These are phyloP conservation scores for Mesitornis unicolor DNA, from an alignment of 2,113 vertebrate species.

Conservation along the genomic window DNA sequence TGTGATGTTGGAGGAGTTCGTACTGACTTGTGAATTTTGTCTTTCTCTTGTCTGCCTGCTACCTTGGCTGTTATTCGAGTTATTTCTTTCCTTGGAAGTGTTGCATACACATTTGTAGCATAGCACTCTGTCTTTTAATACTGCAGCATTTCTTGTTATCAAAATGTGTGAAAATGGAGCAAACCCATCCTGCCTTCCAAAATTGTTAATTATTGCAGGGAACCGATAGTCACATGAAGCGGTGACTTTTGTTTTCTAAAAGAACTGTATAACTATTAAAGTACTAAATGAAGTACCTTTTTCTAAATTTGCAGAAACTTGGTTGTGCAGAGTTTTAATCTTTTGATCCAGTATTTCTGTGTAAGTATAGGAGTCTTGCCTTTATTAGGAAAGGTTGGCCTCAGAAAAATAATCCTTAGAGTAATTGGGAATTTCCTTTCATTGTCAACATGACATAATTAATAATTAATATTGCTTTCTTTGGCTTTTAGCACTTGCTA, in stretches of 20 bases:
- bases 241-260: neutral
- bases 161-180: neutral
- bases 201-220: neutral
- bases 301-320: neutral
- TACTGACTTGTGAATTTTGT: neutral
- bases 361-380: neutral
- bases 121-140: neutral
- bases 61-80: neutral
- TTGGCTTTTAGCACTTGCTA: neutral
- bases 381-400: neutral
- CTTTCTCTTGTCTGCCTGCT: neutral
- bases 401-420: neutral
- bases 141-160: neutral
- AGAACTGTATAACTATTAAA: neutral
- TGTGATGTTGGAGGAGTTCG: neutral
- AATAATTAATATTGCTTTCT: neutral
- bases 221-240: neutral
- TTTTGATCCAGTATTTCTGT: neutral
- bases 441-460: neutral
- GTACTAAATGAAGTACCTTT: neutral
- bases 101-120: neutral
- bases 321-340: neutral
- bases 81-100: neutral
- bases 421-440: neutral
- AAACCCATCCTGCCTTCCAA: rapidly evolving